These are phyloP conservation scores for Tachycineta bicolor DNA, from an alignment of 2,113 vertebrate species.

Conservation along the genomic window DNA sequence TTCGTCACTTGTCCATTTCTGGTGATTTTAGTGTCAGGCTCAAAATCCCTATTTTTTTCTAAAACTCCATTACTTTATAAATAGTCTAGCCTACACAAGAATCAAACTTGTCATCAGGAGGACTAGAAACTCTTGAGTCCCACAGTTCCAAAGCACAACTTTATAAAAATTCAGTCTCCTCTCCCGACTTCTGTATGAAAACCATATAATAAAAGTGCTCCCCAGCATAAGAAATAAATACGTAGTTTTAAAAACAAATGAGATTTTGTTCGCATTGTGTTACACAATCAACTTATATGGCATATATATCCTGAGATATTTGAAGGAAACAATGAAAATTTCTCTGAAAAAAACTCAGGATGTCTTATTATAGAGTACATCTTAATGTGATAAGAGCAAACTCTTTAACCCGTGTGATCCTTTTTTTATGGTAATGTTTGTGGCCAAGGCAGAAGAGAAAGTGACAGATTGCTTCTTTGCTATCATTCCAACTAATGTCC, in stretches of 20 bases:
- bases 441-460: background rate
- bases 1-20: background rate
- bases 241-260: background rate
- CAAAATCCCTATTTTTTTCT: background rate
- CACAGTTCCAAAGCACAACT: background rate
- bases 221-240: background rate
- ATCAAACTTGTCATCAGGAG: background rate
- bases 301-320: background rate
- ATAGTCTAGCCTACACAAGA: background rate
- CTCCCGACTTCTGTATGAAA: background rate
- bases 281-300: background rate
- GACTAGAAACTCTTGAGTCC: background rate
- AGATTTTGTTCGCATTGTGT: background rate
- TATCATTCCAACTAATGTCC: background rate
- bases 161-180: background rate
- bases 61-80: background rate
- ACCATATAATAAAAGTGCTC: background rate
- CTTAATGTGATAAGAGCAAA: background rate
- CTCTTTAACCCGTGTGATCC: background rate
- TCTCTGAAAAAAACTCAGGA: background rate
- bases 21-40: background rate
- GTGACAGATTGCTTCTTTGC: background rate
- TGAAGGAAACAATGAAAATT: background rate
- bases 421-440: background rate
- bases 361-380: background rate